Conservation (phyloP, 2,888 invertebrate genomes). For the Brenthis hecate region DNA sequence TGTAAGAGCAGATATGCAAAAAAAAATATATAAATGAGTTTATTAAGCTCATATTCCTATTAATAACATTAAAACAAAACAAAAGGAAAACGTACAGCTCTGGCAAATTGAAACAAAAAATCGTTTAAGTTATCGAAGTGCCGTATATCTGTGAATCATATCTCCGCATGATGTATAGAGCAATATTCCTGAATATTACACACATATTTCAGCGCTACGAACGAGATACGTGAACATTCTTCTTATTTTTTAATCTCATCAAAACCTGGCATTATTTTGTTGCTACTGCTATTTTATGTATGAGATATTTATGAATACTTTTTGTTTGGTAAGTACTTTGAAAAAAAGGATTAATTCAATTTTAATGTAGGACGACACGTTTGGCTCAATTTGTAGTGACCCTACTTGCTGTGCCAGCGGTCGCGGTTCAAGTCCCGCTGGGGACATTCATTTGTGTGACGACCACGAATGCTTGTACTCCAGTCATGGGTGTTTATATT, state of each 20-base stretch:
- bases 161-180: constrained; percentile 83
- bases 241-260: constrained; percentile 50
- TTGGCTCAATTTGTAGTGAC: too few relatives aligned
- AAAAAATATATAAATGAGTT: too few relatives aligned
- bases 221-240: constrained; percentile 54
- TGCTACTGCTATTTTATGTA: background rate
- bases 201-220: constrained; percentile 77
- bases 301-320: background rate
- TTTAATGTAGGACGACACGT: too few relatives aligned
- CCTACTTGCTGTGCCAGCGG: too few relatives aligned
- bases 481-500: too few relatives aligned
- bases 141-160: constrained; percentile 76
- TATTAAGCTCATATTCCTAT: too few relatives aligned
- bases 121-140: constrained; percentile 45
- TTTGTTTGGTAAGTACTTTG: background rate
- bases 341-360: too few relatives aligned
- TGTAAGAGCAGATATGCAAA: too few relatives aligned
- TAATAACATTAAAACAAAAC: too few relatives aligned
- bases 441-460: too few relatives aligned
- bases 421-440: too few relatives aligned
- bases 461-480: too few relatives aligned
- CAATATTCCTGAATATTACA: constrained; percentile 85
- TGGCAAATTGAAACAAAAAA: constrained; percentile 30
- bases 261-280: constrained; percentile 34
- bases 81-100: constrained; percentile 7